A percentile compares a stretch with the other conserved stretches of the same genome.
phyloP scores from a whole-genome alignment of 2,888 invertebrate species.

The Lasioglossum oenotherae region DNA sequence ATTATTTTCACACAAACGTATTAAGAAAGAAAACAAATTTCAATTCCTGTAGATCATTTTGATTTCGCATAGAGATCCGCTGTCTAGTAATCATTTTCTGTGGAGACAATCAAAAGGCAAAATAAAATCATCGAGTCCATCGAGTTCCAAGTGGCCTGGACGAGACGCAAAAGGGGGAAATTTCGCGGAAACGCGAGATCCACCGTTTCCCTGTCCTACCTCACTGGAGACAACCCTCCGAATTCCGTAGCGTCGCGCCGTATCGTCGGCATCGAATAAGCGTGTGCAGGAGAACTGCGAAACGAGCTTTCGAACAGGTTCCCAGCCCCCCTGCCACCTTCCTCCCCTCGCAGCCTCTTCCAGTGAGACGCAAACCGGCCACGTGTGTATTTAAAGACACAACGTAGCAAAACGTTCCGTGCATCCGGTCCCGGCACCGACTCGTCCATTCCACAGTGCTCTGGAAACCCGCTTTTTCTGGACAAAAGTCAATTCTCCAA shows the following conservation, averaged over 20 bases:
- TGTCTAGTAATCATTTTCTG: no score
- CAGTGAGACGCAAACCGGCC: slow-evolving; percentile 21
- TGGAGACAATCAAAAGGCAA: no score
- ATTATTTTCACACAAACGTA: no score
- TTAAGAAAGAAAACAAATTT: no score
- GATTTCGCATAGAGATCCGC: no score
- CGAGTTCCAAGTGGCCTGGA: neutral
- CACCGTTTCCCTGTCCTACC: slow-evolving; percentile 47
- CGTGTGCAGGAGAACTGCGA: slow-evolving; percentile 39
- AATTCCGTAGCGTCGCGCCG: slow-evolving; percentile 28
- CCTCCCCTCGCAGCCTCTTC: neutral
- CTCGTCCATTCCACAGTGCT: neutral
- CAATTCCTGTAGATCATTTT: no score
- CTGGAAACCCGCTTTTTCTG: neutral
- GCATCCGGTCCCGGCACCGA: slow-evolving; percentile 36
- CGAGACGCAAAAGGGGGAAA: neutral
- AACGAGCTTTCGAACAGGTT: slow-evolving; percentile 45
- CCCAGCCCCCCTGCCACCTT: slow-evolving; percentile 46
- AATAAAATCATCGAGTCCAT: neutral
- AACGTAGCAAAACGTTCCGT: slow-evolving; percentile 36
- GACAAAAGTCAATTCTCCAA: neutral
- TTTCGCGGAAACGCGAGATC: neutral
- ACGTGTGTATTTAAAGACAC: slow-evolving; percentile 47
- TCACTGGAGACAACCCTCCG: slow-evolving; percentile 37
- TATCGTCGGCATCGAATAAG: neutral